Evolutionary conservation across 1,140 invertebrate genomes (phyloP), one percentile per base, ranked within the genome.

Genomic region (Drosophila pandora): DNA sequence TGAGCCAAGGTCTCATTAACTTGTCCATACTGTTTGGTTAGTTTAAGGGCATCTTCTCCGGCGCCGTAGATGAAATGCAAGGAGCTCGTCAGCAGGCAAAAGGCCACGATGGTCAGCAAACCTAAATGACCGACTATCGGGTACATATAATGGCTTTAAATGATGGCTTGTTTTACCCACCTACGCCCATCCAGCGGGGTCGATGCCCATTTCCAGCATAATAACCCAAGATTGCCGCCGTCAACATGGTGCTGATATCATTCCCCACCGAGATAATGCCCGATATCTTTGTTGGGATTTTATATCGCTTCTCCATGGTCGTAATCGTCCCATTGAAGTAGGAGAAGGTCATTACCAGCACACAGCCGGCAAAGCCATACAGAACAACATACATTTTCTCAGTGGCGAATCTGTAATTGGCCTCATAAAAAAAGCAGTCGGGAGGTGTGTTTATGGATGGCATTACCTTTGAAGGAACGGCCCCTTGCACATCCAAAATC

Each of bases 291-390:
- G 95, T 95, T 0, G 95, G 95, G 80, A 96, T 96, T 77, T 95
- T 96, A 88, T 95, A 97, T 71, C 95, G 93, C 87, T 96, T 96
- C 83, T 97, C 96, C 43, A 97, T 91, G 1, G 96, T 97, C 13
- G 96, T 95, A 48, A 96, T 94, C 2, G 95, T 96, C 0, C 95
- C 95, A 77, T 95, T 95, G 75, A 95, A 95, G 87, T 96, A 97
- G 0, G 95, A 93, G 81, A 94, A 96, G 73, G 94, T 94, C 59
- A 96, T 95, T 13, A 94, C 93, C 74, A 95, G 94, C 54, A 95
- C 93, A 62, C 95, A 94, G 0, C 95, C 95, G 2, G 96, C 91
- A 0, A 96, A 82, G 10, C 95, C 95, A 78, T 96, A 96, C 0
- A 95, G 83, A 37, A 95, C 91, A 1, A 96, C 94, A 78, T 95